Conservation (phyloP, 2,797 vertebrate genomes). For the Acanthornis magna region DNA sequence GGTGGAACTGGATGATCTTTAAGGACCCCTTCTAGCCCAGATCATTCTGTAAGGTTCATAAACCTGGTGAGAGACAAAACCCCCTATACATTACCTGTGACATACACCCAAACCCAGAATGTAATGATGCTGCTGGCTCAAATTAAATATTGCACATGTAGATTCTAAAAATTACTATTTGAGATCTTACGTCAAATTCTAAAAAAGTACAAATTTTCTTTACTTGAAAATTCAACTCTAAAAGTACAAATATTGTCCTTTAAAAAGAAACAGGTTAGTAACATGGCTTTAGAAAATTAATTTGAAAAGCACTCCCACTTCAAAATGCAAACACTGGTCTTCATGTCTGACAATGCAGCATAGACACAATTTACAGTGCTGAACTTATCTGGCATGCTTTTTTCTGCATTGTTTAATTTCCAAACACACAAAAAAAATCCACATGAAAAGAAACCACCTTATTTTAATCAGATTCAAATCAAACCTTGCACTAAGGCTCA, state of each 20-base stretch:
- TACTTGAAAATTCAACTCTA: neutral
- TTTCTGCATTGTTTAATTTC: neutral
- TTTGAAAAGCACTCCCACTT: neutral
- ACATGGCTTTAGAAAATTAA: neutral
- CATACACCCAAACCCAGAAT: neutral
- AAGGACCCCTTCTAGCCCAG: neutral
- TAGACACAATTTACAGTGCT: fast-evolving
- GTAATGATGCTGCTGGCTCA: neutral
- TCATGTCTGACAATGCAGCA: neutral
- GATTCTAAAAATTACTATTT: neutral
- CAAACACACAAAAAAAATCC: neutral
- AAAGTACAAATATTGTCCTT: neutral
- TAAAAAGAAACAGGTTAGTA: neutral
- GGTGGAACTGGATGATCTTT: neutral
- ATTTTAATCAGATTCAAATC: neutral
- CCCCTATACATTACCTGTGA: neutral
- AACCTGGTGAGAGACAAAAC: neutral
- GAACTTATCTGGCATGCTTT: neutral
- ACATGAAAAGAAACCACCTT: neutral
- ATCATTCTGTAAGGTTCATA: neutral
- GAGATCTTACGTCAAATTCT: neutral
- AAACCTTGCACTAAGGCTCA: neutral
- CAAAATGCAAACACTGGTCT: neutral
- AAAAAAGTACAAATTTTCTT: neutral
- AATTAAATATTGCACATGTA: neutral